Evolutionary conservation across 2,888 invertebrate genomes (phyloP), one percentile per base, ranked within the genome.

Genomic region (Tetragonisca angustula): DNA sequence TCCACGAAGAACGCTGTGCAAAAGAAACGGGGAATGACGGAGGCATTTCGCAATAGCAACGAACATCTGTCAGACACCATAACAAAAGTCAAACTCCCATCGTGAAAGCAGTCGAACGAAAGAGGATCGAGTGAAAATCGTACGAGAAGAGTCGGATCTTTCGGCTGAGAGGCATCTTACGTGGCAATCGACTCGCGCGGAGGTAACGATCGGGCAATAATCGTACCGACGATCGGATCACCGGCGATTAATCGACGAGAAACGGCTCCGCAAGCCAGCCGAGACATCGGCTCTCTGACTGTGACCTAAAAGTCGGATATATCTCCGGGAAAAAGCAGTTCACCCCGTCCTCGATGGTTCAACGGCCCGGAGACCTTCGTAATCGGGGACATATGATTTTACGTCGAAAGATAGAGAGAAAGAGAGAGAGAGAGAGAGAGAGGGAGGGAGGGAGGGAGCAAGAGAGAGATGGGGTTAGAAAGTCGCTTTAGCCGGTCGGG

Each of bases 331-430:
- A 86, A 83, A 88, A 88, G 87, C 87, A 88, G 90, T 86, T 91
- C 90, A 90, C 90, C 91, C 91, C 91, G 92, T 92, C 92, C 92
- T 91, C 92, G 92, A 88, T 84, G 90, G 93, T 93, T 93, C 93
- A 92, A 92, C 92, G 93, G 87, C 91, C 93, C 87, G 80, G 85
- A 89, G 92, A 91, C 94, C 93, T 94, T 93, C 92, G 84, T 88
- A 88, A 92, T 90, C 91, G 90, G 90, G 92, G 90, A 82, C 86
- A 73, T 85, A 79, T 78, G 81, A 86, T 85, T 85, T 81, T 61
- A 75, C 80, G 71, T 54, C 13, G n/a, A 56, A 15, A 59, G n/a
- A 59, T 2, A 56, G 50, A 52, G 50, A 19, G 5, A 52, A 19
- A 19, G n/a, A 13, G n/a, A 13, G 56, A n/a, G n/a, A 4, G 4